Evolutionary conservation across 2,113 vertebrate species (phyloP), one percentile per base, ranked within the genome.

Genomic region (Rattus norvegicus): DNA sequence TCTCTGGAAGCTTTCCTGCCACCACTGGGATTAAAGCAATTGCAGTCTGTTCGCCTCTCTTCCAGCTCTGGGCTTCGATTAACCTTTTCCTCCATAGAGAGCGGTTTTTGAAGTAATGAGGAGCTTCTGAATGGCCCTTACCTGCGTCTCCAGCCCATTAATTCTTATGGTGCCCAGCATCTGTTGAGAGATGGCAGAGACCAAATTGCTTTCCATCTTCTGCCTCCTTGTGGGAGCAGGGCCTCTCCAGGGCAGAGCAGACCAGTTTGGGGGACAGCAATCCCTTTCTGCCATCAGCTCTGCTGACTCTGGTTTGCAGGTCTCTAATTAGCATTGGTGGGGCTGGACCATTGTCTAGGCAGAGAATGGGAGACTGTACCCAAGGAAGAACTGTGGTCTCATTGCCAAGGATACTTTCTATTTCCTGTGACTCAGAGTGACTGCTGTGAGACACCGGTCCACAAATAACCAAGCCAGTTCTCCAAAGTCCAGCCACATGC

Each of bases 141-240:
- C 96, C 97, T 97, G 96, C 73, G 72, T 80, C 92, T 95, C 83
- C 88, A 96, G 93, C 65, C 90, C 96, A 75, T 98, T 96, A 92
- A 96, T 96, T 85, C 93, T 94, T 89, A 88, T 1, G 39, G 88
- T 79, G 52, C 95, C 88, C 47, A 43, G 88, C 93, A 81, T 95
- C 93, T 93, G 89, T 63, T 59, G 95, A 95, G 93, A 79, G 93
- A 63, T 5, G 0, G 19, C 4, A 17, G 67, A 87, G 56, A 93
- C 83, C 88, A 84, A 52, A 75, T 72, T 90, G 92, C 94, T 94
- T 94, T 43, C 87, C 30, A 20, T 77, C 39, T 61, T 49, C 73
- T 49, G 56, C 56, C 77, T 86, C 70, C 81, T 92, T 30, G 52
- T 12, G 28, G 2, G 2, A 69, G 26, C 91, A 56, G 67, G 7